These are phyloP conservation scores for Cnemophilus loriae DNA, from an alignment of 2,113 vertebrate species.

Conservation along the genomic window DNA sequence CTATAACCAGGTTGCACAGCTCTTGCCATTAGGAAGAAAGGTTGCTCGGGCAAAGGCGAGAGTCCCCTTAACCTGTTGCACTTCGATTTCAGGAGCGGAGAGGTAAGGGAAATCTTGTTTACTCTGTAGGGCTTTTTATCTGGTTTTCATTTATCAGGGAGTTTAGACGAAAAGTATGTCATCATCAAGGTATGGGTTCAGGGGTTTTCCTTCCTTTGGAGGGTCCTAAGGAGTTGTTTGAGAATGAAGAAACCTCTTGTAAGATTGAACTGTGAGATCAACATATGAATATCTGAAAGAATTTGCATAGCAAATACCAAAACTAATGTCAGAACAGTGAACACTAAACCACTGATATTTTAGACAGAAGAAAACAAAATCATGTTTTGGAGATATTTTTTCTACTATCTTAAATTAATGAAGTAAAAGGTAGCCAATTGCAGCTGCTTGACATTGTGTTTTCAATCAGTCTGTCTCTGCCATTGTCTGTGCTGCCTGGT, in stretches of 20 bases:
- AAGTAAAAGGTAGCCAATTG: neutral
- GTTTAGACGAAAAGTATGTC: neutral
- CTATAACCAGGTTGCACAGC: slow-evolving; percentile 37
- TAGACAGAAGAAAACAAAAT: neutral
- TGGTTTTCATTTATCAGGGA: slow-evolving; percentile 15
- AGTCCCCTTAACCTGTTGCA: slow-evolving; percentile 51
- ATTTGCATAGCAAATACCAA: neutral
- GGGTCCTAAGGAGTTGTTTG: neutral
- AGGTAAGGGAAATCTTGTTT: slow-evolving; percentile 73
- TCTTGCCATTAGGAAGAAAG: slow-evolving; percentile 65
- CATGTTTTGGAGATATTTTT: neutral
- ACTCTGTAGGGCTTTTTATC: neutral
- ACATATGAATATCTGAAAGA: neutral
- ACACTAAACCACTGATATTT: neutral
- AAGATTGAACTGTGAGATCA: neutral
- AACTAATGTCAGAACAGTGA: neutral
- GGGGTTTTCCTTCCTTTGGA: neutral
- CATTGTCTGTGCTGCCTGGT: neutral
- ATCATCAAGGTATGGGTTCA: neutral
- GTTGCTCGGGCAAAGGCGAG: slow-evolving; percentile 50
- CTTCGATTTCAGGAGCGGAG: slow-evolving; percentile 30
- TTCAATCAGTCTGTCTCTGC: neutral
- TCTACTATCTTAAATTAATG: neutral
- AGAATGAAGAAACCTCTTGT: neutral
- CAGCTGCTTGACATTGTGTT: neutral